phyloP scores from a whole-genome alignment of 2,113 vertebrate species.

The Melanostigma gelatinosum region DNA sequence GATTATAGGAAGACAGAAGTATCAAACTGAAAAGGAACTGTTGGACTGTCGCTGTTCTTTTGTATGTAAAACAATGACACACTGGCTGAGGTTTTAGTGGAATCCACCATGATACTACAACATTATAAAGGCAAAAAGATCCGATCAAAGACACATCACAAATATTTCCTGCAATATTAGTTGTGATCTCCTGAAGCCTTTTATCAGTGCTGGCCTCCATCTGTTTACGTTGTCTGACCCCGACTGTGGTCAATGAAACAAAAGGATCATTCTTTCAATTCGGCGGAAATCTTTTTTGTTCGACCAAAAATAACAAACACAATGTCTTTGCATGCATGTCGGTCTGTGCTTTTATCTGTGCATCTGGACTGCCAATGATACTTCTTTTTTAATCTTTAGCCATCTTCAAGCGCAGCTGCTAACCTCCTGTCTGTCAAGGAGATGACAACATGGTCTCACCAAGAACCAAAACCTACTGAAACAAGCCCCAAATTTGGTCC shows the following conservation, averaged over 20 bases:
- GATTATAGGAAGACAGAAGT: neutral
- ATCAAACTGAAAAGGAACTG: neutral
- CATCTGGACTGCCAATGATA: slow-evolving; percentile 21
- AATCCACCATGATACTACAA: neutral
- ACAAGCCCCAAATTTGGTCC: neutral
- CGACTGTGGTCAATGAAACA: neutral
- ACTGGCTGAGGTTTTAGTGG: neutral
- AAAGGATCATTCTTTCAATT: neutral
- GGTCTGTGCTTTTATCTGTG: neutral
- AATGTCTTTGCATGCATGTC: neutral
- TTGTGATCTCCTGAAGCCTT: neutral
- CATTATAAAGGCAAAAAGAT: neutral
- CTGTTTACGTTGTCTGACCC: slow-evolving; percentile 16
- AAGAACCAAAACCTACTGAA: neutral
- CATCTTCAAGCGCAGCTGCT: neutral
- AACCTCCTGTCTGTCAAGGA: neutral
- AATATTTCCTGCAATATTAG: slow-evolving; percentile 13
- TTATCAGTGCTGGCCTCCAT: neutral
- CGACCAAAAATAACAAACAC: slow-evolving; percentile 16
- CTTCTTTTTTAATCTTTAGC: slow-evolving; percentile 9
- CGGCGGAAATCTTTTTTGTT: neutral
- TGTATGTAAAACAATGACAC: neutral
- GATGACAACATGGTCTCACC: neutral
- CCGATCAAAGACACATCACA: slow-evolving; percentile 1
- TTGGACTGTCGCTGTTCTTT: neutral